Evolutionary conservation across 2,797 vertebrate genomes (phyloP).

Genomic region (Cephalopachus bancanus): DNA sequence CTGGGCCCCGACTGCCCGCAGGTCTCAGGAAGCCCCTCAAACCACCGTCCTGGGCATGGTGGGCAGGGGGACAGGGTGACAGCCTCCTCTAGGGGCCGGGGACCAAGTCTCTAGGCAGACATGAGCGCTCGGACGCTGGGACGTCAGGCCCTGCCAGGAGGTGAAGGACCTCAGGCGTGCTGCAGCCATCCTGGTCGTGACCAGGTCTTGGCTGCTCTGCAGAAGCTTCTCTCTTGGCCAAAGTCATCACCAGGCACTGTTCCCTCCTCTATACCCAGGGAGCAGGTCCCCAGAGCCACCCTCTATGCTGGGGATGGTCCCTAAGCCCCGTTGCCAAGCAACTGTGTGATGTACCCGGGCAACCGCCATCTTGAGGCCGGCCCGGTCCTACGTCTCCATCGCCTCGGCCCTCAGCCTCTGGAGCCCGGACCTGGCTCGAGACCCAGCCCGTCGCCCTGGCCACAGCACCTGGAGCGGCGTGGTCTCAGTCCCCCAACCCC

Average conservation of each 20-base stretch:
- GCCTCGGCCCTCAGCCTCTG: not conserved
- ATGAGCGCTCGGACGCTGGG: accelerated
- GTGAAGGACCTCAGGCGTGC: accelerated
- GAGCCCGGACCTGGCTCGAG: accelerated
- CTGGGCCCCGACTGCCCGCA: accelerated
- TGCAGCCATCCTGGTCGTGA: accelerated
- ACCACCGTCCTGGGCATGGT: not conserved
- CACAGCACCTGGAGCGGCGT: accelerated
- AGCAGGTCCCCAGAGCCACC: constrained; percentile 32
- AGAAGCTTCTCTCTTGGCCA: not conserved
- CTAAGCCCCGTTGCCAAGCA: constrained; percentile 69
- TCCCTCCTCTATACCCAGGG: not conserved
- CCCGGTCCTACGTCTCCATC: not conserved
- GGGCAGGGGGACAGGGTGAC: accelerated
- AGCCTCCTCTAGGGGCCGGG: accelerated
- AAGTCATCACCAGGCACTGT: not conserved
- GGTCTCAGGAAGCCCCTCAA: not conserved
- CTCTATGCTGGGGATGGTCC: not conserved
- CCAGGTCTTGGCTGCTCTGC: not conserved
- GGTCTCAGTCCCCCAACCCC: not conserved
- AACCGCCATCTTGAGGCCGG: not conserved
- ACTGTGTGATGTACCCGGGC: constrained; percentile 13
- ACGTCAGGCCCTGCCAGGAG: not conserved
- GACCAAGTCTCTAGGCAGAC: not conserved
- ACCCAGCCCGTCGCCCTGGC: not conserved